Percentiles rank a stretch among this genome's conserved stretches.
Evolutionary conservation across 2,888 invertebrate species (phyloP).

Genomic region (Venustoraphidia nigricollis): DNA sequence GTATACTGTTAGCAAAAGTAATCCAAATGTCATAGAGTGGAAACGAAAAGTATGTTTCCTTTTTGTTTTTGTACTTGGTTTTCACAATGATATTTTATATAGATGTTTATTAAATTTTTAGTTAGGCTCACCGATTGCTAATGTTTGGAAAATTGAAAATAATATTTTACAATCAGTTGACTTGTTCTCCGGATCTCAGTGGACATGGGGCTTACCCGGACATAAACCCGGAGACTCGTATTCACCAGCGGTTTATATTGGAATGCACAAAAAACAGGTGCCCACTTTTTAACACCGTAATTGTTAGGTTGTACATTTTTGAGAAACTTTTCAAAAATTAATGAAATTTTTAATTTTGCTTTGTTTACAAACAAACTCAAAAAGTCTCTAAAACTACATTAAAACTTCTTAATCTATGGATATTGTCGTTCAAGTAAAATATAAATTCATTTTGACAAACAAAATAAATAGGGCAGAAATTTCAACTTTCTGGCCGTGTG

Average conservation of each 20-base stretch:
- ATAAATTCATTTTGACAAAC: too few relatives aligned
- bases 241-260: slow-evolving; percentile 63
- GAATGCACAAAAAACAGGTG: slow-evolving; percentile 68
- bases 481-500: too few relatives aligned
- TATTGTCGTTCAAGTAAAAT: too few relatives aligned
- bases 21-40: slow-evolving; percentile 22
- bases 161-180: slow-evolving; percentile 53
- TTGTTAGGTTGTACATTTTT: neutral
- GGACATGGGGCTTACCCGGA: slow-evolving; percentile 25
- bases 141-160: slow-evolving; percentile 67
- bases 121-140: slow-evolving; percentile 73
- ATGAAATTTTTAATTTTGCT: neutral
- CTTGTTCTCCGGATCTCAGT: slow-evolving; percentile 48
- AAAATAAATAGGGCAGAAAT: too few relatives aligned
- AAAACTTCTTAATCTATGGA: too few relatives aligned
- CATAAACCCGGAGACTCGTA: slow-evolving; percentile 6
- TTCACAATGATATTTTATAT: slow-evolving; percentile 17
- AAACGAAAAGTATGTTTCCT: neutral
- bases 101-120: slow-evolving; percentile 24
- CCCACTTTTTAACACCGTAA: slow-evolving; percentile 15
- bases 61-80: slow-evolving; percentile 10
- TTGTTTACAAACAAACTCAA: too few relatives aligned
- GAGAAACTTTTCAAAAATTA: slow-evolving; percentile 4
- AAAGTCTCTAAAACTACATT: too few relatives aligned
- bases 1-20: slow-evolving; percentile 42